Percentiles rank a stretch among this genome's conserved stretches.
Evolutionary conservation across 1,140 invertebrate species (phyloP).

Genomic region (Ceratosolen solmsi): DNA sequence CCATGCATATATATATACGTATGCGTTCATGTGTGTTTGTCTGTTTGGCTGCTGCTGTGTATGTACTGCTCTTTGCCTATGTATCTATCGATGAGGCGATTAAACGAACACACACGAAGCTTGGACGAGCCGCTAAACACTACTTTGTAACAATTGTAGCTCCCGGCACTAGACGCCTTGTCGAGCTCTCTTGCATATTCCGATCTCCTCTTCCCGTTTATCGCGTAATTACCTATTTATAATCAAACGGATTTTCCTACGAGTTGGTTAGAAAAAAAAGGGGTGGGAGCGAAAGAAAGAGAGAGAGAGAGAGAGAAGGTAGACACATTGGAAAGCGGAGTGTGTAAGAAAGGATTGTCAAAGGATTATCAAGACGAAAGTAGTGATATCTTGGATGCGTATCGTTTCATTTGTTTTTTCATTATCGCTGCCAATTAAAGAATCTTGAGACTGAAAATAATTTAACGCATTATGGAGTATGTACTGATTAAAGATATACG

Average conservation of each 20-base stretch:
- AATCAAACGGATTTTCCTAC: neutral
- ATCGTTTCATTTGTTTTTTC: neutral
- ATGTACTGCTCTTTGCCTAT: neutral
- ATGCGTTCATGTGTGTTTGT: too few species aligned
- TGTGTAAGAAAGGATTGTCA: too few species aligned
- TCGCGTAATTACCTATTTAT: constrained; percentile 21
- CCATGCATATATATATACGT: neutral
- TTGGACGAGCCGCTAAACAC: constrained; percentile 5
- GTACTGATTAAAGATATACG: constrained; percentile 87
- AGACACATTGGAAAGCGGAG: too few species aligned
- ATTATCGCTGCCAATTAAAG: neutral
- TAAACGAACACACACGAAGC: neutral
- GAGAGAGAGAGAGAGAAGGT: neutral
- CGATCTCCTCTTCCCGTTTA: neutral
- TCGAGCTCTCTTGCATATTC: neutral
- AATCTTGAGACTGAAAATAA: neutral
- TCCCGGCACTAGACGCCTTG: too few species aligned
- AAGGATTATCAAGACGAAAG: too few species aligned
- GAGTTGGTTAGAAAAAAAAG: neutral
- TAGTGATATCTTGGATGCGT: neutral
- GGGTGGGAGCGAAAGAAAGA: neutral
- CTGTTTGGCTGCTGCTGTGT: neutral
- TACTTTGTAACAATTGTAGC: neutral
- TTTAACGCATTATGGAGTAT: constrained; percentile 71
- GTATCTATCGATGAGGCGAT: constrained; percentile 2